Evolutionary conservation across 2,888 invertebrate species (phyloP).

Genomic region (Drepana falcataria): DNA sequence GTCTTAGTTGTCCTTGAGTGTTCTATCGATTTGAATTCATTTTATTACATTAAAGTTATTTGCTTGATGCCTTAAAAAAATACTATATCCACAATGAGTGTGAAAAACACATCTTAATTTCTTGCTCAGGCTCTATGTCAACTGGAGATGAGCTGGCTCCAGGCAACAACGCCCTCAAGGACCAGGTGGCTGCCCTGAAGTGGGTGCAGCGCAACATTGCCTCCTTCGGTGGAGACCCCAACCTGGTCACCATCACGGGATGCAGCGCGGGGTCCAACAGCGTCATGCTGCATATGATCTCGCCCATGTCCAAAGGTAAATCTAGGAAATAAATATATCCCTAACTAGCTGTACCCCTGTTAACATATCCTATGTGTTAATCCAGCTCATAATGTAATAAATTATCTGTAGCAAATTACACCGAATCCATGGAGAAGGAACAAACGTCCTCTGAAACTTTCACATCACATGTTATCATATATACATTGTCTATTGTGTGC

Average conservation of each 20-base stretch:
- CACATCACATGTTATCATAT: neutral
- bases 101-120: neutral
- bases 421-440: too few relatives aligned
- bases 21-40: too few relatives aligned
- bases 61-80: too few relatives aligned
- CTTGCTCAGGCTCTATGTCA: constrained; percentile 76
- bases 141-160: constrained; percentile 82
- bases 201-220: constrained; percentile 83
- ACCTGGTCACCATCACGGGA: constrained; percentile 81
- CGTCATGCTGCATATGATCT: constrained; percentile 77
- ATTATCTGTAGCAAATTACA: too few relatives aligned
- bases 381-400: too few relatives aligned
- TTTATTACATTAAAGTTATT: neutral
- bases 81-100: too few relatives aligned
- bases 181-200: constrained; percentile 82
- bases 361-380: too few relatives aligned
- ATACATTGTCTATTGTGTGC: neutral
- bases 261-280: constrained; percentile 77
- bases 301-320: constrained; percentile 81
- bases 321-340: neutral
- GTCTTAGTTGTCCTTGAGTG: too few relatives aligned
- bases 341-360: too few relatives aligned
- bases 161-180: constrained; percentile 85
- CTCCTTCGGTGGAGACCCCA: constrained; percentile 83
- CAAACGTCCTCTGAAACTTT: too few relatives aligned